Conservation (phyloP, 1,140 invertebrate genomes). For the Drosophila melanogaster region Release_6_plus_ISO1_MT NT_033777.3:16547001-16547500, state of each 20-base stretch:
- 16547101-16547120: not conserved
- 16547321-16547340: slow-evolving; percentile 7
- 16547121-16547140: not conserved
- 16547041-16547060: slow-evolving; percentile 30
- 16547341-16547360: slow-evolving; percentile 25
- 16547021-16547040: slow-evolving; percentile 58
- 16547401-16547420: slow-evolving; percentile 30
- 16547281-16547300: not conserved
- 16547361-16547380: slow-evolving; percentile 29
- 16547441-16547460: slow-evolving; percentile 2
- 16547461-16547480: not conserved
- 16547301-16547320: not conserved
- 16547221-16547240: too few species aligned
- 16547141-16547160: not conserved
- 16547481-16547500: slow-evolving; percentile 37
- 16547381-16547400: slow-evolving; percentile 37
- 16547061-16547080: not conserved
- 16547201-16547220: too few species aligned
- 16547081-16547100: not conserved
- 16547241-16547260: not conserved
- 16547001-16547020: slow-evolving; percentile 52
- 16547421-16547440: slow-evolving; percentile 30
- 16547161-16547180: too few species aligned
- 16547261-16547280: not conserved
- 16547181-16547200: too few species aligned